These are phyloP conservation scores for Acrocephalus arundinaceus DNA, from an alignment of 2,113 vertebrate species.

Conservation along the genomic window DNA sequence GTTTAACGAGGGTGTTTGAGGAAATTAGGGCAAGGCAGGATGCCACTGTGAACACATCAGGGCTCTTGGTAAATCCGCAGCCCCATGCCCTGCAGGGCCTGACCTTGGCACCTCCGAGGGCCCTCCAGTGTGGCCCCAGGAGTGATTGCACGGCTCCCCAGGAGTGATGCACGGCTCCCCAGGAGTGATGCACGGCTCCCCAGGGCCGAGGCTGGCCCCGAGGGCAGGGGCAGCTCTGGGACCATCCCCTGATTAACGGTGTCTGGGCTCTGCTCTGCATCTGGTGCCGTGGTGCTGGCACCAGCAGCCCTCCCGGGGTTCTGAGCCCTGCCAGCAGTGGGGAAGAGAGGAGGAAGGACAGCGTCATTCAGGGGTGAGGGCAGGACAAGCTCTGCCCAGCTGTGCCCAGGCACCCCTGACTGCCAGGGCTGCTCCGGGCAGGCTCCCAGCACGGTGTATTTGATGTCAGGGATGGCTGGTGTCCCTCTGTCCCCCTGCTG, in stretches of 20 bases:
- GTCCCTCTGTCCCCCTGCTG: background rate
- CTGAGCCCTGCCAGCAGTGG: background rate
- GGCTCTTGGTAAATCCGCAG: background rate
- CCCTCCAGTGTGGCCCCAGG: fast-evolving
- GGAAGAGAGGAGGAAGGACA: fast-evolving
- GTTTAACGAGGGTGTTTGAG: background rate
- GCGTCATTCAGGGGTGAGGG: background rate
- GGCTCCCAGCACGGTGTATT: background rate
- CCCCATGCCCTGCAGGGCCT: fast-evolving
- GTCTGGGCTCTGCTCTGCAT: background rate
- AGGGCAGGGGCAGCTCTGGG: background rate
- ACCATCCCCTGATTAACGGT: background rate
- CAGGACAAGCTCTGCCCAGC: background rate
- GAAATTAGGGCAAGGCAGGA: background rate
- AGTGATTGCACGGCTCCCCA: background rate
- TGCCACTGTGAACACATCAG: background rate
- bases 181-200: background rate
- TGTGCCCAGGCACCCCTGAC: background rate
- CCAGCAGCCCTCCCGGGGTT: fast-evolving
- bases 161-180: too few relatives aligned
- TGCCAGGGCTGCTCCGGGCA: background rate
- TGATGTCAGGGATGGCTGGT: background rate
- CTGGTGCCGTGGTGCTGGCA: background rate
- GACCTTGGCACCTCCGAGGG: background rate
- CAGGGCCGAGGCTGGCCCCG: fast-evolving